Conservation (phyloP, 2,797 vertebrate species). For the Anguilla megastoma region DNA sequence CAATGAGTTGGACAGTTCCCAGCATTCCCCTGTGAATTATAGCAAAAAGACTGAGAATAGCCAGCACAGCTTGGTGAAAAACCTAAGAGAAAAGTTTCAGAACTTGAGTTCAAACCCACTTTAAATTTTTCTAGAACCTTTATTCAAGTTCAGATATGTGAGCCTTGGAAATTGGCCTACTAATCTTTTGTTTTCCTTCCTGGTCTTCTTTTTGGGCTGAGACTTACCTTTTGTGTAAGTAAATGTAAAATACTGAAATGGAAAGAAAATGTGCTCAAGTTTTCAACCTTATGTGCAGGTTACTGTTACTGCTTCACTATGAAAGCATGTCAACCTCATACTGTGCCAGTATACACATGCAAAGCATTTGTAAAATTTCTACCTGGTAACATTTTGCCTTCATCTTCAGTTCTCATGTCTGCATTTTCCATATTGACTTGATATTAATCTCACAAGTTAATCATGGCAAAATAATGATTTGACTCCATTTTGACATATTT, state of each 20-base stretch:
- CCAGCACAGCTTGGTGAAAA: slow-evolving; percentile 80
- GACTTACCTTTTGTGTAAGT: slow-evolving; percentile 32
- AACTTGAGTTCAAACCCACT: slow-evolving; percentile 73
- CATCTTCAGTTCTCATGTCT: background rate
- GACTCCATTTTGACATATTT: background rate
- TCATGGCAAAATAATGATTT: background rate
- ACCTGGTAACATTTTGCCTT: slow-evolving; percentile 3
- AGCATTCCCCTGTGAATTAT: slow-evolving; percentile 41
- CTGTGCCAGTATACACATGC: background rate
- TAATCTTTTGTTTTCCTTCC: slow-evolving; percentile 7
- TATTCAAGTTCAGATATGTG: slow-evolving; percentile 16
- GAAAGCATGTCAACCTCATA: background rate
- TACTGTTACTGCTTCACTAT: slow-evolving; percentile 15
- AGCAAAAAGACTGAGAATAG: slow-evolving; percentile 61
- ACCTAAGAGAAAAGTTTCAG: slow-evolving; percentile 89
- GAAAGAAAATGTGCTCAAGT: background rate
- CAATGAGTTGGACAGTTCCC: slow-evolving; percentile 43
- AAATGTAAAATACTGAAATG: slow-evolving; percentile 22
- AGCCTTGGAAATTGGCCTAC: slow-evolving; percentile 15
- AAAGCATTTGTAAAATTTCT: slow-evolving; percentile 4
- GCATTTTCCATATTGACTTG: background rate
- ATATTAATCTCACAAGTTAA: background rate
- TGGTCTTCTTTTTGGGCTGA: background rate
- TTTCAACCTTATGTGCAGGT: background rate
- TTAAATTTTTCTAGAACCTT: slow-evolving; percentile 46